Evolutionary conservation across 2,113 vertebrate species (phyloP), one percentile per base, ranked within the genome.

Genomic region (Ifrita kowaldi): DNA sequence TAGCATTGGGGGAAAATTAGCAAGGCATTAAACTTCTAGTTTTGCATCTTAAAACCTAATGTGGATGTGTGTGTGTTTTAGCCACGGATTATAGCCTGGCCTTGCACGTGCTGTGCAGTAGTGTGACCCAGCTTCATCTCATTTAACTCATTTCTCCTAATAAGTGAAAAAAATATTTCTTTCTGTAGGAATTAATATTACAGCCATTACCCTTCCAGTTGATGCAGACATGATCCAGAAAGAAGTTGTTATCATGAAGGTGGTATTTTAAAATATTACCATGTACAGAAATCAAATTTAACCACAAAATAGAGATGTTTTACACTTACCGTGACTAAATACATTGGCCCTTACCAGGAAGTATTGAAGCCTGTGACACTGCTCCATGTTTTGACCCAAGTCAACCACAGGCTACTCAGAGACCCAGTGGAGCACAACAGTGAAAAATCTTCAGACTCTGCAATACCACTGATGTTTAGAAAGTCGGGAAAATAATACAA

Each of bases 111-210:
- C 22, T 90, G 21, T 3, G 16, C 73, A 65, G 37, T 6, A 65
- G 32, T n/a, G 20, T 59, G 55, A 84, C 63, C n/a, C 42, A 62
- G 53, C 28, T 83, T 74, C 74, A 89, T 42, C 67, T 59, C 2
- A 1, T 83, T 93, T 87, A 85, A 83, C 46, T 41, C 1, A 64
- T 81, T 87, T 80, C 86, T 87, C 33, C 20, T 84, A 62, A 50
- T 42, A 59, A 73, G 53, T 12, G 32, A 79, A 96, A 81, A 59
- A 94, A 87, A 41, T 15, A 41, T 8, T 90, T 89, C 17, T 32
- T 87, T 90, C 60, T 92, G 27, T 56, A 92, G 84, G 53, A 87
- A 87, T 63, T 82, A 92, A 71, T 49, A 90, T 52, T 71, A 89
- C 5, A 84, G 59, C 12, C 5, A 5, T 75, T 74, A 74, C 44